These are phyloP conservation scores for Mylabris sibirica DNA, from an alignment of 2,888 invertebrate genomes.

Conservation along the genomic window DNA sequence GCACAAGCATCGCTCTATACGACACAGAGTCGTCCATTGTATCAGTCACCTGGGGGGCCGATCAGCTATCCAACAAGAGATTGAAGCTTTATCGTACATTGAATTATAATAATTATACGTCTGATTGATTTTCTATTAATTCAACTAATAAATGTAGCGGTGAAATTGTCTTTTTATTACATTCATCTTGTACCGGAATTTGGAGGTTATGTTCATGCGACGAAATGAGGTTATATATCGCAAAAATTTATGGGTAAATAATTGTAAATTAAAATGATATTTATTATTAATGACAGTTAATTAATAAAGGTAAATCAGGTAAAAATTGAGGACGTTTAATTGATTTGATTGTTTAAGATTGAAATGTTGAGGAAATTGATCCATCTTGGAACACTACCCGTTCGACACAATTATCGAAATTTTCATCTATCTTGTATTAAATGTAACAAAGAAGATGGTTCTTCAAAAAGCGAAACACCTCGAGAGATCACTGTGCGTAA, in stretches of 20 bases:
- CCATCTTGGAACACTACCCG: neutral
- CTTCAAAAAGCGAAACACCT: neutral
- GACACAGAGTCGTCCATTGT: constrained; percentile 56
- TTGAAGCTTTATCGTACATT: constrained; percentile 1
- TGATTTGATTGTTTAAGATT: neutral
- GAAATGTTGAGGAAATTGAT: neutral
- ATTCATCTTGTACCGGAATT: neutral
- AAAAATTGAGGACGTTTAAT: neutral
- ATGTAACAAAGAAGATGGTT: neutral
- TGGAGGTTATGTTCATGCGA: neutral
- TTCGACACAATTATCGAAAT: neutral
- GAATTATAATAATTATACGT: neutral
- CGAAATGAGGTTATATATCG: neutral
- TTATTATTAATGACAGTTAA: neutral
- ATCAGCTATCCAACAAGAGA: constrained; percentile 48
- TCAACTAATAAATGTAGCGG: neutral
- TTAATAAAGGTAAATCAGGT: neutral
- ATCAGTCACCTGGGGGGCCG: constrained; percentile 55
- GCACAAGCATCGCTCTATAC: constrained; percentile 57
- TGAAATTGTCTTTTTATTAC: neutral
- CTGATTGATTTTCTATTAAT: neutral
- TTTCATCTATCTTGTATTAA: neutral
- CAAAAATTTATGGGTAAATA: neutral
- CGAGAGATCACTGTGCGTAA: neutral
- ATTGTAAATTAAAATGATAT: neutral